Evolutionary conservation across 2,888 invertebrate genomes (phyloP), one percentile per base, ranked within the genome.

Genomic region (Oscheius myriophilus): DNA sequence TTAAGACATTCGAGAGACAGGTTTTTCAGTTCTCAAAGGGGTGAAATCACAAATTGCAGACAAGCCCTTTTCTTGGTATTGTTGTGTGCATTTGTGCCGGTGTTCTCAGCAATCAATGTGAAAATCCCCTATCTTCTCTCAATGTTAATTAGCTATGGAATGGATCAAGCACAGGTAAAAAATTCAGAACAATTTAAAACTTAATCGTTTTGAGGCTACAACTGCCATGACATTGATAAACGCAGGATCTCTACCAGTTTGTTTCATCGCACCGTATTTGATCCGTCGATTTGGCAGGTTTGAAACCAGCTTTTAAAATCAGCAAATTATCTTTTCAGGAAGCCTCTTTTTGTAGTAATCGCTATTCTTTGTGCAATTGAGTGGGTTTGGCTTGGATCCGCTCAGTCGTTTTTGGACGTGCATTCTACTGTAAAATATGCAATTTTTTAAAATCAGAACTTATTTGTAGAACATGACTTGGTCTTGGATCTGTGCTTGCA

Each of bases 111-210:
- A 0, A 67, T 84, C 25, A 82, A 82, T 69, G 71, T 84, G 45
- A 84, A 84, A 72, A 75, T 75, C 23, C 84, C 84, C 57, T 84
- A 81, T 55, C 72, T 82, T 26, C 74, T 76, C 2, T 71, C 74
- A 21, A 73, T 83, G 63, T 69, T 82, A 9, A 79, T 82, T 41
- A 72, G 73, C 23, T 83, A 74, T 59, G 82, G 82, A 11, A 61
- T 83, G 53, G 65, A 69, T 18, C 83, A 82, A 62, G 68, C 78
- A 3, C 55, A 66, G 49, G 78, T 77, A 52, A 49, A 45, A 45
- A 46, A 6, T 33, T 33, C 1, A 49, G n/a, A 61, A 25, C 1
- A 54, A 18, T 16, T 9, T 52, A 14, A 16, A 23, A 25, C 46
- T 16, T 33, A 23, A 18, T 26, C 1, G 9, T 61, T 55, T 58